A percentile compares a stretch with the other conserved stretches of the same genome.
Conservation (phyloP, 2,797 vertebrate species). For the Myoxocephalus aenaeus region DNA sequence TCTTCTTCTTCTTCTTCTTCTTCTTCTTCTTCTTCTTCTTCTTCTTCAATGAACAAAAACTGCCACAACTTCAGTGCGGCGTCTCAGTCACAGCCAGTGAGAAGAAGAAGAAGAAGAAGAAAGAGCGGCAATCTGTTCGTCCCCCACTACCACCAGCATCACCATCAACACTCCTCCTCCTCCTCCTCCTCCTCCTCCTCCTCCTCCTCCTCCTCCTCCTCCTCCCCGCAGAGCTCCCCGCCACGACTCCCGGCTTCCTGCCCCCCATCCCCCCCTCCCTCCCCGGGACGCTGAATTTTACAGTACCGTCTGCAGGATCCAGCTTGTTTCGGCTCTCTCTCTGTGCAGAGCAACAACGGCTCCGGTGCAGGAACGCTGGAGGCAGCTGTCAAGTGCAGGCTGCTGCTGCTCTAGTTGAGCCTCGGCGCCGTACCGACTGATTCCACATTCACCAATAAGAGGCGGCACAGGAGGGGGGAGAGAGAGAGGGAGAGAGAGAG, state of each 20-base stretch:
- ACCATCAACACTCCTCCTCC: constrained; percentile 49
- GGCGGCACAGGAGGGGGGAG: constrained; percentile 58
- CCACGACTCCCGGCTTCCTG: constrained; percentile 46
- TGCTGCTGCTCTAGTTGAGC: constrained; percentile 75
- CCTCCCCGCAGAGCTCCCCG: constrained; percentile 53
- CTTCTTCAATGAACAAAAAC: constrained; percentile 61
- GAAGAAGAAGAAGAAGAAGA: constrained; percentile 38
- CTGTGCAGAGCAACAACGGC: constrained; percentile 69
- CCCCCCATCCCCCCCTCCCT: constrained; percentile 20
- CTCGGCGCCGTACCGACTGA: constrained; percentile 69
- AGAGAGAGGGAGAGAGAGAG: constrained; percentile 41
- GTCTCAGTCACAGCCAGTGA: constrained; percentile 51
- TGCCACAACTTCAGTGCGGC: constrained; percentile 67
- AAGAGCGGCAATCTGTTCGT: constrained; percentile 58
- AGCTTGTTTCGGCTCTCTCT: constrained; percentile 67
- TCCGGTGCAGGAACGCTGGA: constrained; percentile 79
- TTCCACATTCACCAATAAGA: constrained; percentile 81
- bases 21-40: constrained; percentile 18
- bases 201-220: background rate
- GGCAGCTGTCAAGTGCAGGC: constrained; percentile 80
- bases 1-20: background rate
- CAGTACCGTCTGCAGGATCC: constrained; percentile 78
- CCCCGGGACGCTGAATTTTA: constrained; percentile 74
- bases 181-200: background rate
- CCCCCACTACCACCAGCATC: constrained; percentile 63